Base-by-base conservation (phyloP, 1,140 invertebrate genomes). In the Watersipora subatra region DNA sequence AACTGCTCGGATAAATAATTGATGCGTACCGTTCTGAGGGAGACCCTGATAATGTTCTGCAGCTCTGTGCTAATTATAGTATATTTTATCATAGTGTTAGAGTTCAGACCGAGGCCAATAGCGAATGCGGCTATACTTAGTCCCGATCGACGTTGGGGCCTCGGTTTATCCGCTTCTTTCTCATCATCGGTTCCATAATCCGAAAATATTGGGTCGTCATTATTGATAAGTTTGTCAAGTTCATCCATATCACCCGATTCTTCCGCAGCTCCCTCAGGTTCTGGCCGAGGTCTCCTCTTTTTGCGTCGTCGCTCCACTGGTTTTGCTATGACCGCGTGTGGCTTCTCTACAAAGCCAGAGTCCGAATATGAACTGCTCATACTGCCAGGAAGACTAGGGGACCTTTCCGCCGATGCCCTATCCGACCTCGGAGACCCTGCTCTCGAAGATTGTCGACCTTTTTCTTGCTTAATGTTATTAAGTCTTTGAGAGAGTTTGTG, bases 61-160 rank as follows among this genome's bases (percentile, higher is more conserved):
- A 97, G 85, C 83, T 97, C 94, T 80, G 96, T 96, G 76, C 88
- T 87, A 75, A 97, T 97, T 61, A 97, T 88, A 76, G 88, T 92
- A 82, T 96, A 95, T 81, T 94, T 96, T 88, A 97, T 96, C 86
- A 95, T 88, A 1, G 93, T 95, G 77, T 95, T 93, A 58, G 93
- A 95, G 75, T 90, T 93, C 78, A 97, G 67, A 30, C 75, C 73
- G 15, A 76, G 17, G 7, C 58, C 58, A 12, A 59, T 59, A 12
- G 58, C 22, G 27, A 61, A 22, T 7, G 34, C 34, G n/a, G 34
- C 34, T 12, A 46, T 46, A n/a, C 34, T 46, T 7, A 46, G n/a
- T 12, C 34, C 34, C n/a, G 34, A n/a, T n/a, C 34, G 34, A 46
- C 34, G 34, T 46, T 46, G 34, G 7, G 34, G 34, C 34, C n/a